A percentile compares a stretch with the other conserved stretches of the same genome.
Evolutionary conservation across 2,888 invertebrate species (phyloP).

Genomic region (Metalampra italica): DNA sequence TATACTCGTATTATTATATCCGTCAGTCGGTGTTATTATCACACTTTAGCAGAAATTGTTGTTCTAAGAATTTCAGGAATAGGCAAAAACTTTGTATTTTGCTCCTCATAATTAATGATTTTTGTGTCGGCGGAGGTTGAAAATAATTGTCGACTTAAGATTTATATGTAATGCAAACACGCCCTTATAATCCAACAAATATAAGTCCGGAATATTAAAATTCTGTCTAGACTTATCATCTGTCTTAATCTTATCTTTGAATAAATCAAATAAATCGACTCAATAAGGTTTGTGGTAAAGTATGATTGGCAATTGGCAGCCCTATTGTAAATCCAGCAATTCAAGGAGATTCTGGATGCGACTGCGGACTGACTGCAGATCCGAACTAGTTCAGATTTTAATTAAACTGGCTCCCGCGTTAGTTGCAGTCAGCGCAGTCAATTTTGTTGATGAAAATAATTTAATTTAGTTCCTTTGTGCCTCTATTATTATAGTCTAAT

Average conservation of each 20-base stretch:
- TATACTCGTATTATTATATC: no score
- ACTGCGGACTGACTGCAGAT: slow-evolving; percentile 22
- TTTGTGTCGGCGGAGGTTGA: no score
- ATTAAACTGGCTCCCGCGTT: slow-evolving; percentile 42
- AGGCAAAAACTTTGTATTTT: no score
- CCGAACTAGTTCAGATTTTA: slow-evolving; percentile 39
- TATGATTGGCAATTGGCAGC: slow-evolving; percentile 18
- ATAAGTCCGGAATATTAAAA: slow-evolving; percentile 3
- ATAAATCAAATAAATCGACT: slow-evolving; percentile 7
- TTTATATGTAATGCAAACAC: no score
- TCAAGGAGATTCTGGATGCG: slow-evolving; percentile 20
- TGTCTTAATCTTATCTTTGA: slow-evolving; percentile 16
- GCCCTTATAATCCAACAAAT: no score
- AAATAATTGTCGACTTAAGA: no score
- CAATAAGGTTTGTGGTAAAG: background rate
- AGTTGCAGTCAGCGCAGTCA: slow-evolving; percentile 15
- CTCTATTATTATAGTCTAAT: no score
- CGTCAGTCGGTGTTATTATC: no score
- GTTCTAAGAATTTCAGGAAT: no score
- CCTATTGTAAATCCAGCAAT: slow-evolving; percentile 19
- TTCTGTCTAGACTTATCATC: slow-evolving; percentile 11
- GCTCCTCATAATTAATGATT: no score
- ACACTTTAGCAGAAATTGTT: no score
- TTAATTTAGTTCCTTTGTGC: slow-evolving; percentile 9
- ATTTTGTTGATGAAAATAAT: slow-evolving; percentile 19